Evolutionary conservation across 2,888 invertebrate genomes (phyloP).

Genomic region (Tinea pellionella): DNA sequence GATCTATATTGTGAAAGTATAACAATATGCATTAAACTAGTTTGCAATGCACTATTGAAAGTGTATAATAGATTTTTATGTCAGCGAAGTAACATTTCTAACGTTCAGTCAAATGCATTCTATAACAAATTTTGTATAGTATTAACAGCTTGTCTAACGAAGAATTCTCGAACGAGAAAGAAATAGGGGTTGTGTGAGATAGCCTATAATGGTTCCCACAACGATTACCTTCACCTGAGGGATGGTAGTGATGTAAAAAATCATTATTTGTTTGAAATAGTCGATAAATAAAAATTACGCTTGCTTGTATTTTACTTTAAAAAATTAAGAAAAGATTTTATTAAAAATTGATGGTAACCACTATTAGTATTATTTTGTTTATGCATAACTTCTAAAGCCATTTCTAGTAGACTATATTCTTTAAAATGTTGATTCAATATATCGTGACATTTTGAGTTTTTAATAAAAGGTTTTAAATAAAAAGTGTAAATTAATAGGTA

Average conservation of each 20-base stretch:
- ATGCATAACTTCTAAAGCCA: too few species aligned
- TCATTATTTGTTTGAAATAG: not conserved
- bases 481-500: conserved; percentile 20
- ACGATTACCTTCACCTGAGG: conserved; percentile 63
- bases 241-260: conserved; percentile 23
- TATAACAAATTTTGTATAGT: conserved; percentile 2
- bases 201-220: conserved; percentile 57
- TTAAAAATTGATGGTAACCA: too few species aligned
- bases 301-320: too few species aligned
- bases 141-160: conserved; percentile 32
- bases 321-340: too few species aligned
- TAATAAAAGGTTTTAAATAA: conserved; percentile 16
- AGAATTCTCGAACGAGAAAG: conserved; percentile 47
- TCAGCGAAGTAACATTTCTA: not conserved
- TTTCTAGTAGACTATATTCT: too few species aligned
- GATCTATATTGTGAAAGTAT: not conserved
- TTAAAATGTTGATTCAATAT: too few species aligned
- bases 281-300: not conserved
- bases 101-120: not conserved
- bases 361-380: too few species aligned
- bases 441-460: too few species aligned
- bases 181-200: conserved; percentile 37
- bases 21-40: conserved; percentile 3
- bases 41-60: not conserved
- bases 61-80: not conserved